These are phyloP conservation scores for Tricholauxania praeusta DNA, from an alignment of 2,888 invertebrate species.

Conservation along the genomic window DNA sequence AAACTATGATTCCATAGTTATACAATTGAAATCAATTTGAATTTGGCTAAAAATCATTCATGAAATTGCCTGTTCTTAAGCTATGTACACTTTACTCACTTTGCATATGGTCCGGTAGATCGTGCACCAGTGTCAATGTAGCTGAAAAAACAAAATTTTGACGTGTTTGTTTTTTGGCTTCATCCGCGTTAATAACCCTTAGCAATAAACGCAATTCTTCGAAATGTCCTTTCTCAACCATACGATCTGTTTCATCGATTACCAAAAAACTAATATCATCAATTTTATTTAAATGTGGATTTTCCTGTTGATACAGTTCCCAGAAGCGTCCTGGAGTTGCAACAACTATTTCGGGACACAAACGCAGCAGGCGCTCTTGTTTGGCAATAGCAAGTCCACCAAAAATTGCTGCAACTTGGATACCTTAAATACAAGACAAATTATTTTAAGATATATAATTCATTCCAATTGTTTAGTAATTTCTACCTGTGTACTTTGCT, in stretches of 20 bases:
- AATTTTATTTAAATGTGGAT: constrained; percentile 80
- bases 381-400: constrained; percentile 96
- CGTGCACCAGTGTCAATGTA: constrained; percentile 92
- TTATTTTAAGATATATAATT: constrained; percentile 19
- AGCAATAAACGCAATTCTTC: constrained; percentile 88
- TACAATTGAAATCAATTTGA: not conserved
- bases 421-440: constrained; percentile 56
- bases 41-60: not conserved
- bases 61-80: too few relatives aligned
- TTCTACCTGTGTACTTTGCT: constrained; percentile 79
- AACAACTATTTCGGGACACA: constrained; percentile 92
- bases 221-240: constrained; percentile 97
- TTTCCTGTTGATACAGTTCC: constrained; percentile 88
- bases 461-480: constrained; percentile 58
- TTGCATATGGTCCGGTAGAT: constrained; percentile 80
- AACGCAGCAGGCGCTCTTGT: constrained; percentile 86
- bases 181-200: constrained; percentile 81
- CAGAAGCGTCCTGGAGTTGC: constrained; percentile 98
- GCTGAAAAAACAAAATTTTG: constrained; percentile 99
- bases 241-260: constrained; percentile 98
- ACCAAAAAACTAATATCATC: constrained; percentile 86
- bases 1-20: not conserved
- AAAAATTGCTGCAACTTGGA: constrained; percentile 84
- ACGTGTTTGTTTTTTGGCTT: constrained; percentile 72
- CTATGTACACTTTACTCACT: constrained; percentile 63